phyloP scores from a whole-genome alignment of 1,140 invertebrate species.

The Sminthurides bifidus region DNA sequence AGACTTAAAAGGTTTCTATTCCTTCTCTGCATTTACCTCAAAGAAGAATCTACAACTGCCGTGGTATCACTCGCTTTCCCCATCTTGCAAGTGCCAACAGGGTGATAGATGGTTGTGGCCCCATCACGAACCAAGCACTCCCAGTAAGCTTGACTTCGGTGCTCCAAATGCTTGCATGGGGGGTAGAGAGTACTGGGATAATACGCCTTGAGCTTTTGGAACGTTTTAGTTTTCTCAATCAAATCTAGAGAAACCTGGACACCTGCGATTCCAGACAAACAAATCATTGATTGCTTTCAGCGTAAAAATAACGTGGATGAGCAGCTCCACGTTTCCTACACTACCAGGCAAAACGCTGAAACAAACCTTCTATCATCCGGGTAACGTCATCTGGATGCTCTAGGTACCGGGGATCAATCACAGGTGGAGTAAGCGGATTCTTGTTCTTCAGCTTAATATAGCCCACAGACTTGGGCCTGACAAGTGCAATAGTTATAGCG shows the following conservation, averaged over 20 bases:
- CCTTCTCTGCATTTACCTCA: slow-evolving; percentile 20
- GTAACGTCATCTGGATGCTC: slow-evolving; percentile 23
- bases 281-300: too few species aligned
- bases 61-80: slow-evolving; percentile 13
- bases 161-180: slow-evolving; percentile 20
- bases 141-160: slow-evolving; percentile 30
- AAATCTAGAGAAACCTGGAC: background rate
- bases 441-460: slow-evolving; percentile 20
- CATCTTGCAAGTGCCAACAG: slow-evolving; percentile 20
- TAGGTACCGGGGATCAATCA: slow-evolving; percentile 24
- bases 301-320: too few species aligned
- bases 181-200: background rate
- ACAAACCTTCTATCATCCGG: background rate
- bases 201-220: background rate
- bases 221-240: slow-evolving; percentile 7
- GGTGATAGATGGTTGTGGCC: slow-evolving; percentile 21
- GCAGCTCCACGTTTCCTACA: too few species aligned
- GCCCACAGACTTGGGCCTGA: slow-evolving; percentile 14
- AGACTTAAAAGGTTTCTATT: too few species aligned
- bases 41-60: slow-evolving; percentile 19
- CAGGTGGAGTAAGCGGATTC: slow-evolving; percentile 17
- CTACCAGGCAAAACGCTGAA: too few species aligned
- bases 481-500: slow-evolving; percentile 6
- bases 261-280: background rate
- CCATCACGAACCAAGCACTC: slow-evolving; percentile 28